Percentiles rank a stretch among this genome's conserved stretches.
Conservation (phyloP, 1,140 invertebrate genomes). For the Lithobius niger region DNA sequence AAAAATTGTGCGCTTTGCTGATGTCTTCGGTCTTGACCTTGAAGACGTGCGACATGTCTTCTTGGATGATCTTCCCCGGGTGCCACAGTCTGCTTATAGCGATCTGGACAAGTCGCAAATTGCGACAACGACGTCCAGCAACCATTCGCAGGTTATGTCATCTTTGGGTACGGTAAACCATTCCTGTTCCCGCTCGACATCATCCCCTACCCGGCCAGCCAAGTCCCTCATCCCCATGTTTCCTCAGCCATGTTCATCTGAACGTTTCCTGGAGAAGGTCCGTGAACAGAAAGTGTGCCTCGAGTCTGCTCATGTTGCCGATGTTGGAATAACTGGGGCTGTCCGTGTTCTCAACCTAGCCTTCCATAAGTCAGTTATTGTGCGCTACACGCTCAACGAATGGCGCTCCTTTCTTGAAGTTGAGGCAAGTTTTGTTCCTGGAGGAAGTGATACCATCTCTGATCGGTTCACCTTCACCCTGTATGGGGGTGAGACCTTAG, state of each 20-base stretch:
- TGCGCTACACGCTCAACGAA: conserved; percentile 70
- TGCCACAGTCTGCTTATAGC: conserved; percentile 63
- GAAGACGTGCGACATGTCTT: conserved; percentile 72
- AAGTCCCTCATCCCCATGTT: conserved; percentile 56
- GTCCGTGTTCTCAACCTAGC: conserved; percentile 79
- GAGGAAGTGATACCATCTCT: conserved; percentile 83
- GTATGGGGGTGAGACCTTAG: conserved; percentile 34
- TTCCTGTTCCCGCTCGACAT: conserved; percentile 18
- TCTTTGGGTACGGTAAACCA: conserved; percentile 7
- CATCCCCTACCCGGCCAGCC: conserved; percentile 23
- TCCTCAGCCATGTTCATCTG: conserved; percentile 56
- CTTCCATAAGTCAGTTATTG: conserved; percentile 77
- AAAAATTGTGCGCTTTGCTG: conserved; percentile 90
- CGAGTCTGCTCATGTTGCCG: conserved; percentile 64
- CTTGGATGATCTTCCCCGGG: conserved; percentile 71
- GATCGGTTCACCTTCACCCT: conserved; percentile 71
- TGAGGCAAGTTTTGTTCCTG: conserved; percentile 57
- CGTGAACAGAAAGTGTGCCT: conserved; percentile 58
- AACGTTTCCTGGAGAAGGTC: conserved; percentile 63
- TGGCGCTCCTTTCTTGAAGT: conserved; percentile 75
- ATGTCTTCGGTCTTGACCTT: conserved; percentile 81
- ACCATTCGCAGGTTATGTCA: neutral
- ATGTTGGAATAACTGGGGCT: conserved; percentile 60
- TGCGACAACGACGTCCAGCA: neutral
- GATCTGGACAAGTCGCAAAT: conserved; percentile 20